A percentile compares a stretch with the other conserved stretches of the same genome.
phyloP scores from a whole-genome alignment of 2,797 vertebrate genomes.

The Cygnus olor region DNA sequence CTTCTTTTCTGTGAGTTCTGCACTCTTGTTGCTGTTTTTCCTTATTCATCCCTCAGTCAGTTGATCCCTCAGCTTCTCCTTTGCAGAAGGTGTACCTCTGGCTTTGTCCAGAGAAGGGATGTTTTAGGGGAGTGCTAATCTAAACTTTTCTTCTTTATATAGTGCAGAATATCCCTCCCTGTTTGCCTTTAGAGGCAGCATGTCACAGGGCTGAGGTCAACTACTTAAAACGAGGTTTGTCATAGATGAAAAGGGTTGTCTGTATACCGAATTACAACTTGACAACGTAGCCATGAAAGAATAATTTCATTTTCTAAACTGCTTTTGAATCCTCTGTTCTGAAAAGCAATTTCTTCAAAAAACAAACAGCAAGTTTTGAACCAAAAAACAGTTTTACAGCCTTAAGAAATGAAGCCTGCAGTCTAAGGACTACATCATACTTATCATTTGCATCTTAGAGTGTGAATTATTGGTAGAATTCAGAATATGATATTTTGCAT shows the following conservation, averaged over 20 bases:
- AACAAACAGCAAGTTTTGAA: background rate
- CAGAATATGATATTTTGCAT: accelerated
- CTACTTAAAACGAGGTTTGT: background rate
- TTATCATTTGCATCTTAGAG: background rate
- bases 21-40: background rate
- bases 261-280: background rate
- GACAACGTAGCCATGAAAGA: background rate
- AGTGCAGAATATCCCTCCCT: background rate
- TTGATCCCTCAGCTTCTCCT: accelerated
- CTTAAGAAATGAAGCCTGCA: background rate
- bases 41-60: background rate
- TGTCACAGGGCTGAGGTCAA: background rate
- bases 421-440: background rate
- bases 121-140: background rate
- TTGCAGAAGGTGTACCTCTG: background rate
- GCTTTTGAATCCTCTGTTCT: background rate
- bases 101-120: background rate
- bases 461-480: background rate
- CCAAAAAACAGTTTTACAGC: background rate
- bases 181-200: background rate
- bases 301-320: background rate
- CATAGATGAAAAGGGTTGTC: background rate
- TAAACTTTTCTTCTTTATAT: background rate
- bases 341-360: background rate
- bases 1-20: background rate